Evolutionary conservation across 2,888 invertebrate genomes (phyloP), one percentile per base, ranked within the genome.

Genomic region (Luperina nickerlii): DNA sequence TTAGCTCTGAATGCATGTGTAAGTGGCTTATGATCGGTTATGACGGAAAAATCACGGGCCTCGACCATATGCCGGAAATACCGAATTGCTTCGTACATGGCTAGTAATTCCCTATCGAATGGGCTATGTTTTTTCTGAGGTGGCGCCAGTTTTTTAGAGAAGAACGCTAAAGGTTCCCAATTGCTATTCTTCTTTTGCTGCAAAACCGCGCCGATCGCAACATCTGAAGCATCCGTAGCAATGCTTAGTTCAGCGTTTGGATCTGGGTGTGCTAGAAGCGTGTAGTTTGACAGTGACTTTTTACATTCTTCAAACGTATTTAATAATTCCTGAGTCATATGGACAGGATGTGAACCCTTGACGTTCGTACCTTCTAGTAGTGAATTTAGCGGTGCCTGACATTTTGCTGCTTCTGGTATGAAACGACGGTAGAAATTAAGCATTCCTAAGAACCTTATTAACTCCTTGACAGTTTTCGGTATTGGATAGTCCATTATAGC

Each of bases 11-110:
- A 71, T 54, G 71, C 71, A 60, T 71, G 60, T 71, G 45, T 60
- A 18, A 72, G 71, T 38, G 71, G 71, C n/a, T 72, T 72, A 45
- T 72, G 27, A 20, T 72, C 71, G n/a, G 60, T 72, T 45, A 62
- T 72, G 45, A 71, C 11, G 2, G 24, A 71, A 60, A 71, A 71
- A 7, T 71, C 71, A n/a, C 42, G 57, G n/a, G 70, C 70, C n/a
- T 71, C 57, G 15, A 71, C 70, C 70, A 42, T 71, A 57, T 71
- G 38, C 18, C 42, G 42, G 42, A 57, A 71, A 15, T 71, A 71
- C n/a, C 13, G 20, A n/a, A 71, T 54, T 42, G 57, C 60, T 71
- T 71, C 71, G n/a, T 71, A 71, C 57, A 71, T 60, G 15, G 42
- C 63, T 32, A 65, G 2, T 4, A 65, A 20, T 32, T 65, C 63